A percentile compares a stretch with the other conserved stretches of the same genome.
Conservation (phyloP, 2,113 vertebrate species). For the Chaenogobius annularis region DNA sequence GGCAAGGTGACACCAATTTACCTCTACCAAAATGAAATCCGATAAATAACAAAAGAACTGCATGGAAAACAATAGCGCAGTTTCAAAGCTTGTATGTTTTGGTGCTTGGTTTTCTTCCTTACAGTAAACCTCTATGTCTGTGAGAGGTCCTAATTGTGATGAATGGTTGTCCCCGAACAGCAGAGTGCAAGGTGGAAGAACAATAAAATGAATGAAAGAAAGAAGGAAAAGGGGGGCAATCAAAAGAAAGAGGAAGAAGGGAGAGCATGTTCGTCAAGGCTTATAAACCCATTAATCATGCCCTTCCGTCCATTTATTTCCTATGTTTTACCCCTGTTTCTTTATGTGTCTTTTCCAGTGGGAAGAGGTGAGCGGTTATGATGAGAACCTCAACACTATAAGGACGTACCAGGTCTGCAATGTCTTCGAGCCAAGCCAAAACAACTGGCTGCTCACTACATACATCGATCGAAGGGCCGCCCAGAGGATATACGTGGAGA, state of each 20-base stretch:
- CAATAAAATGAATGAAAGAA: conserved; percentile 35
- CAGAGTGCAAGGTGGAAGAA: conserved; percentile 40
- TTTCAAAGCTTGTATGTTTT: conserved; percentile 4
- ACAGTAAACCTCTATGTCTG: conserved; percentile 25
- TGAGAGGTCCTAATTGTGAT: conserved; percentile 72
- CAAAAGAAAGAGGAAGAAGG: conserved; percentile 21
- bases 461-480: conserved; percentile 91
- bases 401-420: conserved; percentile 98
- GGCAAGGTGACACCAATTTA: conserved; percentile 69
- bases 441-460: conserved; percentile 98
- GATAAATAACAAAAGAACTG: conserved; percentile 16
- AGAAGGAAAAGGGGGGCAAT: not conserved
- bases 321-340: conserved; percentile 7
- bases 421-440: conserved; percentile 97
- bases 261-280: conserved; percentile 64
- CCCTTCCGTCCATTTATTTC: conserved; percentile 19
- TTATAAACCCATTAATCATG: conserved; percentile 73
- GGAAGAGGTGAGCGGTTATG: conserved; percentile 97
- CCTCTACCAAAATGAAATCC: conserved; percentile 35
- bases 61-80: not conserved
- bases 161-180: conserved; percentile 60
- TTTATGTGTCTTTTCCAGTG: conserved; percentile 74
- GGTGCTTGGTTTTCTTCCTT: conserved; percentile 17
- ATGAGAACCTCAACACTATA: conserved; percentile 97
- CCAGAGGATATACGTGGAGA: conserved; percentile 95